phyloP scores from a whole-genome alignment of 2,113 vertebrate species.

The Lucifuga dentata region DNA sequence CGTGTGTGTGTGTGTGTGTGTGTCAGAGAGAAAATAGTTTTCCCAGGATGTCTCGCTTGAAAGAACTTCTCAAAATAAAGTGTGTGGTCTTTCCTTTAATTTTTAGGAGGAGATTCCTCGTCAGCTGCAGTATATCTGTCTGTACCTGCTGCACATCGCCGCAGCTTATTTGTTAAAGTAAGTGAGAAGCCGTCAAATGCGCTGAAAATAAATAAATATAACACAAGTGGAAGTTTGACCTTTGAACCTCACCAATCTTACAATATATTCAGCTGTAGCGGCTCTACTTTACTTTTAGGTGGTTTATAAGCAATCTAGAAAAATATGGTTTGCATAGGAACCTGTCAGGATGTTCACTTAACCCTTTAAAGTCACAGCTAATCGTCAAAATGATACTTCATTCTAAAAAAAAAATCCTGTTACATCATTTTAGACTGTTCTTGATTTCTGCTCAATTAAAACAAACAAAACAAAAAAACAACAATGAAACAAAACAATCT shows the following conservation, averaged over 20 bases:
- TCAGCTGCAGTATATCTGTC: conserved; percentile 91
- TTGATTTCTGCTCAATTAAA: too few relatives aligned
- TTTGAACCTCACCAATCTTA: too few relatives aligned
- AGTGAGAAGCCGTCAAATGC: conserved; percentile 61
- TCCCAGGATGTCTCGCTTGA: not conserved
- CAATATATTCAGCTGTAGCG: too few relatives aligned
- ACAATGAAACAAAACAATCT: too few relatives aligned
- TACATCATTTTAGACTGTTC: too few relatives aligned
- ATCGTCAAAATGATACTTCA: too few relatives aligned
- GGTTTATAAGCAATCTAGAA: not conserved
- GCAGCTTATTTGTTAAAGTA: conserved; percentile 96
- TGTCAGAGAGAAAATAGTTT: not conserved
- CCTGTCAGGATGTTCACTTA: not conserved
- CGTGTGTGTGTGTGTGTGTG: not conserved
- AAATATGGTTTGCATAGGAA: not conserved
- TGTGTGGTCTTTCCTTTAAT: conserved; percentile 41
- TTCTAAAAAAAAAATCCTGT: too few relatives aligned
- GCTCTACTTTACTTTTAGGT: not conserved
- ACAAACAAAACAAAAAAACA: too few relatives aligned
- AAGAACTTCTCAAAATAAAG: conserved; percentile 1
- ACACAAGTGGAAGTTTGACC: too few relatives aligned
- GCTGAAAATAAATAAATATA: too few relatives aligned
- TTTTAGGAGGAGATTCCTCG: conserved; percentile 94
- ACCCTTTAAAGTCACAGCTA: too few relatives aligned
- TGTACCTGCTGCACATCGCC: conserved; percentile 93